A percentile compares a stretch with the other conserved stretches of the same genome.
These are phyloP conservation scores for Hypocryptadius cinnamomeus DNA, from an alignment of 2,113 vertebrate species.

Conservation along the genomic window DNA sequence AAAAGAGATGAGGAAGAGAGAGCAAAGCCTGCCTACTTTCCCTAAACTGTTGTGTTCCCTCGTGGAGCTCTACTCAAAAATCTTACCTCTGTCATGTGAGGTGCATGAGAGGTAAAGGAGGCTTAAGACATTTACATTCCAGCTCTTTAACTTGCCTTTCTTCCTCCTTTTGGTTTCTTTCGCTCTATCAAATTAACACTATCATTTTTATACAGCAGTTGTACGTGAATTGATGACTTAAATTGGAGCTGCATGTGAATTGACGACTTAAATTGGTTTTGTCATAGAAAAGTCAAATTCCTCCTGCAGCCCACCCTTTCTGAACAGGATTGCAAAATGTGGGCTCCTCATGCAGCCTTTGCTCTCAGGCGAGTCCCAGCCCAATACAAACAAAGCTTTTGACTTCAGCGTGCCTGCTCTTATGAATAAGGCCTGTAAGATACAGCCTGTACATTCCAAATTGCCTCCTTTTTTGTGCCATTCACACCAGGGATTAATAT, in stretches of 20 bases:
- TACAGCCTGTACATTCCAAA: constrained; percentile 8
- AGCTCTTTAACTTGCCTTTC: neutral
- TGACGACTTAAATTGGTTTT: neutral
- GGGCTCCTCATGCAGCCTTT: neutral
- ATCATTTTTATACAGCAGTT: neutral
- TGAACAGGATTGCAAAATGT: neutral
- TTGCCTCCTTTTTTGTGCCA: constrained; percentile 7
- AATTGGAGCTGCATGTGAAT: neutral
- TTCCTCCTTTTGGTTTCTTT: neutral
- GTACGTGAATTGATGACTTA: neutral
- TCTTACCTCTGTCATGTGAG: neutral
- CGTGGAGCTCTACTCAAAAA: neutral
- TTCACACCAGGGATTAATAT: constrained; percentile 25
- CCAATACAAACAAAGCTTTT: constrained; percentile 25
- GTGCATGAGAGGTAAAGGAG: neutral
- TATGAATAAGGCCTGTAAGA: constrained; percentile 22
- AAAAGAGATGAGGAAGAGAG: neutral
- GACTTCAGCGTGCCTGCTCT: neutral
- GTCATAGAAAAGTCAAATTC: neutral
- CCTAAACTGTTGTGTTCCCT: neutral
- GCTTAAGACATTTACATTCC: neutral
- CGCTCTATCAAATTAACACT: neutral
- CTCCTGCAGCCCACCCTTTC: neutral
- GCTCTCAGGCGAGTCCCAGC: neutral
- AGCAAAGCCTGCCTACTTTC: neutral